Evolutionary conservation across 2,113 vertebrate species (phyloP), one percentile per base, ranked within the genome.

Genomic region (Nasalis larvatus): DNA sequence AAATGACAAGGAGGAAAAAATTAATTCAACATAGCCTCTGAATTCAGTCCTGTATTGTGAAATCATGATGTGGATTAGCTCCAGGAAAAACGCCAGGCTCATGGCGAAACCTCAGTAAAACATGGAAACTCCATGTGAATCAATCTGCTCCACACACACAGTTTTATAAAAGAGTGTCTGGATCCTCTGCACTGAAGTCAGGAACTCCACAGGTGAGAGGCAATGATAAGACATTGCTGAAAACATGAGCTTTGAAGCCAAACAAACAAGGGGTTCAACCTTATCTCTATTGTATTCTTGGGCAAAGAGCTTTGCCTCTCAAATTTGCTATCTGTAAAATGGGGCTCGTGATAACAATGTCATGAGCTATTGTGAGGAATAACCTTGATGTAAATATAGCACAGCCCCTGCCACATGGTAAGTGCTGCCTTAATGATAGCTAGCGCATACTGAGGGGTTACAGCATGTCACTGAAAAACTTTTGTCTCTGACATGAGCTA

Each of bases 1-100:
- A 95, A 91, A 32, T 96, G 52, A 76, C 89, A 71, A 73, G 82
- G 32, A 95, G 63, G 32, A 49, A 95, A 95, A 97, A 96, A 97
- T 76, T 23, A 47, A 54, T 18, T 69, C 1, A 35, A 78, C 40
- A 97, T 71, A 96, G 74, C 14, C 56, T 89, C 58, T 96, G 88
- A 0, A 7, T 96, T 98, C 97, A 82, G 45, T 80, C 92, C 32
- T 42, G 56, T 42, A 71, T n/a, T 95, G 60, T 90, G 84, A 97
- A 92, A 87, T 35, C 37, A 45, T 21, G 7, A 49, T 89, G n/a
- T 42, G 76, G 83, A 17, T 87, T 93, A 82, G 69, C 45, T 32
- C 83, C 12, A 6, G 71, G 80, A 49, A 81, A 86, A 87, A 47
- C 17, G 1, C n/a, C 0, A 0, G 45, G 73, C 66, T 77, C 18